Base-by-base conservation (phyloP, 2,113 vertebrate genomes). In the Microtus montanus region DNA sequence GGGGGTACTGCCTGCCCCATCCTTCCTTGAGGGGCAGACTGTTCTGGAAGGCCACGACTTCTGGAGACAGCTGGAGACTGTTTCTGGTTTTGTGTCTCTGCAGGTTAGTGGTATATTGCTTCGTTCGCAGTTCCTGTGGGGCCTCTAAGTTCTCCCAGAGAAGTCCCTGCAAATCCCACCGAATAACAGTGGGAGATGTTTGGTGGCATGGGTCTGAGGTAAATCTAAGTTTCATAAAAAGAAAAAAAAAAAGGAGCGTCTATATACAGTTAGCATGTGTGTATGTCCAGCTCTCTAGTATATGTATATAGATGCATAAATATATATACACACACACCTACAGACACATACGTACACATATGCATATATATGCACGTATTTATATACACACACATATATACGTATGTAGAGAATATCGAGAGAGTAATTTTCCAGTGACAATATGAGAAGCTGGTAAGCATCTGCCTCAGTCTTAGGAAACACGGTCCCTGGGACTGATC, bases 171-270 rank as follows among this genome's bases (percentile, higher is more conserved):
- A 96, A 95, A 74, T 85, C 90, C 96, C 97, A 96, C 96, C 94
- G 85, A 92, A 19, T 66, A 63, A 94, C 96, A 66, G 97, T 44
- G 73, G 97, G 97, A 97, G 93, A 97, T 96, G 87, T 97, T 98
- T 97, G 98, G 97, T 97, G 98, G 98, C 93, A 97, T 95, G 98
- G 98, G 98, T 98, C 98, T 99, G 99, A 99, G 99, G 99, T 99
- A 99, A 99, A 99, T 99, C 98, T 98, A 98, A 97, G 96, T 97
- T 97, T 98, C 96, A 87, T 95, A 97, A 96, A 95, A 83, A 97
- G 96, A 96, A 97, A 83, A 97, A 54, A 97, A 54, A 97, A 97
- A 97, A 98, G 94, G 97, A 97, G 97, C 97, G 93, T 92, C 97
- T 98, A 97, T 98, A 97, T 98, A 98, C 98, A 98, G 90, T 96